Evolutionary conservation across 2,113 vertebrate species (phyloP).

Genomic region (Muntiacus muntjak): DNA sequence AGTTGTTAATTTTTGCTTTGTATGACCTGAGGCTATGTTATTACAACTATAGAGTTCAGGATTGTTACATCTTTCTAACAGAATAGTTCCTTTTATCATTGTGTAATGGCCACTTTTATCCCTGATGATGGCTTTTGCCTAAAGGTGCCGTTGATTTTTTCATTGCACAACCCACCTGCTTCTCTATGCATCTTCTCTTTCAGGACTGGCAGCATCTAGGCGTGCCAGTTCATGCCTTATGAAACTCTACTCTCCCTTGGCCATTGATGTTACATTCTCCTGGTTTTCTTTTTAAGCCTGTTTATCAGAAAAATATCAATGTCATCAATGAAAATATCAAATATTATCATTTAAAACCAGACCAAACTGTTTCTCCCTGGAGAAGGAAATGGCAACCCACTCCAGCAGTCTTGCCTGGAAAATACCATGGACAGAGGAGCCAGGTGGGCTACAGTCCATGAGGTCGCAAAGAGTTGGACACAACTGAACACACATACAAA

Average conservation of each 20-base stretch:
- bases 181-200: neutral
- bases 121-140: neutral
- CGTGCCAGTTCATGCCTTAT: neutral
- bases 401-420: neutral
- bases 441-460: neutral
- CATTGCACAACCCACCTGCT: fast-evolving
- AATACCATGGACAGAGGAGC: neutral
- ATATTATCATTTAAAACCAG: neutral
- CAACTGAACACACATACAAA: neutral
- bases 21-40: neutral
- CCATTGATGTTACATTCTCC: neutral
- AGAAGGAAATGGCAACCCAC: neutral
- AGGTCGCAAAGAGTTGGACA: neutral
- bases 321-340: neutral
- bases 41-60: neutral
- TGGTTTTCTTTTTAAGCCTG: neutral
- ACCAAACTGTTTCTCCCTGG: neutral
- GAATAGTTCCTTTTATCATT: neutral
- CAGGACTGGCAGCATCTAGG: neutral
- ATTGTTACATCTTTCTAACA: neutral
- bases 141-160: neutral
- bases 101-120: neutral
- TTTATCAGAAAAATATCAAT: neutral
- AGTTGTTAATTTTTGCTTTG: neutral
- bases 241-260: neutral